A percentile compares a stretch with the other conserved stretches of the same genome.
Conservation (phyloP, 1,140 invertebrate genomes). For the Cherax destructor region DNA sequence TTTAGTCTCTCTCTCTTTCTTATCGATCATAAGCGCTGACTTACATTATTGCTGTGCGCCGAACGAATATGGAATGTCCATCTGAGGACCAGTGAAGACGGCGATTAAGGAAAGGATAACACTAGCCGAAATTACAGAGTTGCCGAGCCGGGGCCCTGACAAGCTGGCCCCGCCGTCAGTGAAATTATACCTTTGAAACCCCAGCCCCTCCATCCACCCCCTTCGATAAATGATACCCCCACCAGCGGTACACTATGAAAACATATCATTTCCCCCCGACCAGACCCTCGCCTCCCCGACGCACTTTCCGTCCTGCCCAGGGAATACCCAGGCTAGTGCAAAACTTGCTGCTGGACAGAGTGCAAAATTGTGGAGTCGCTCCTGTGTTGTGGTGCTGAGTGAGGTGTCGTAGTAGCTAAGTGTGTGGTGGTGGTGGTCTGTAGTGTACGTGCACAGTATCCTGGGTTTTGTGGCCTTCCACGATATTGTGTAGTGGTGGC, state of each 20-base stretch:
- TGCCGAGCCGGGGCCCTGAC: constrained; percentile 60
- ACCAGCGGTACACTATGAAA: constrained; percentile 64
- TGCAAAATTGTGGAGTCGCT: constrained; percentile 53
- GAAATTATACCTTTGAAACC: constrained; percentile 64
- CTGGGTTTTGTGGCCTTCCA: neutral
- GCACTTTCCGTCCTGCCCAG: constrained; percentile 55
- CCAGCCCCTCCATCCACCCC: constrained; percentile 28
- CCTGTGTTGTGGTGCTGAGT: neutral
- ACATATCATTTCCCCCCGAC: constrained; percentile 65
- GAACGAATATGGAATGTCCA: constrained; percentile 67
- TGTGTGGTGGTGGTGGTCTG: neutral
- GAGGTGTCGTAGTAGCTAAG: too few species aligned
- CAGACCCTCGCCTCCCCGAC: constrained; percentile 51
- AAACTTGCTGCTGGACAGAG: constrained; percentile 49
- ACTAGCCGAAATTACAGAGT: constrained; percentile 65
- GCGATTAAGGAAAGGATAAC: constrained; percentile 69
- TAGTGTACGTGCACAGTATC: too few species aligned
- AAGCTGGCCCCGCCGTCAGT: constrained; percentile 64
- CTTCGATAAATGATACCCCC: constrained; percentile 67
- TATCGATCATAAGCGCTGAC: constrained; percentile 58
- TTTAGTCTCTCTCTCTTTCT: constrained; percentile 34
- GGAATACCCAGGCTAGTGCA: constrained; percentile 52
- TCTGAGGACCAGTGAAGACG: constrained; percentile 58
- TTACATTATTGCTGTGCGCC: constrained; percentile 55
- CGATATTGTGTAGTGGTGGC: too few species aligned